These are phyloP conservation scores for Sarcophaga bullata DNA, from an alignment of 1,140 invertebrate species.

Conservation along the genomic window DNA sequence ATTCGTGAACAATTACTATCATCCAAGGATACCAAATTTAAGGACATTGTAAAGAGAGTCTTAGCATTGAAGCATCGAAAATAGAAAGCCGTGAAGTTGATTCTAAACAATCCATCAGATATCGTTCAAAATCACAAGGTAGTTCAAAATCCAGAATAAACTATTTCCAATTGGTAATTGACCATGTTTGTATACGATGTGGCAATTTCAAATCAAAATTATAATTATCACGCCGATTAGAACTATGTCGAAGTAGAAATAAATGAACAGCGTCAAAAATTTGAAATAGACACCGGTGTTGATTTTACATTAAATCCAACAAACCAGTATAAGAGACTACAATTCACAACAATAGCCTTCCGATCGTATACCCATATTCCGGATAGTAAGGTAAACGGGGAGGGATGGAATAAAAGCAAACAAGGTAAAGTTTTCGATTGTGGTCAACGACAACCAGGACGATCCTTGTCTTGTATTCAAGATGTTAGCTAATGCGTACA, in stretches of 20 bases:
- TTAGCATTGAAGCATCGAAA: neutral
- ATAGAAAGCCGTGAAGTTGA: conserved; percentile 16
- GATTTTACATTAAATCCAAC: neutral
- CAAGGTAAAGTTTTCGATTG: no score
- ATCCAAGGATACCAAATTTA: neutral
- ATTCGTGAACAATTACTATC: neutral
- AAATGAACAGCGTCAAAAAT: no score
- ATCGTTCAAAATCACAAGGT: neutral
- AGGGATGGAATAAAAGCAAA: no score
- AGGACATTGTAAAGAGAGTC: neutral
- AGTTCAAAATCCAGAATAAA: neutral
- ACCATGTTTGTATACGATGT: neutral
- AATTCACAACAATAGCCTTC: neutral
- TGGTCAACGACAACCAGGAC: no score
- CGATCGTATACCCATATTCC: conserved; percentile 6
- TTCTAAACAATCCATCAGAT: neutral
- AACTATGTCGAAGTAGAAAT: neutral
- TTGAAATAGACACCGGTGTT: conserved; percentile 15
- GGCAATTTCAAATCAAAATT: neutral
- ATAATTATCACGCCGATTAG: neutral
- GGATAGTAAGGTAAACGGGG: neutral
- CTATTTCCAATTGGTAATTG: neutral
- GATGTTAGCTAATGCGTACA: no score
- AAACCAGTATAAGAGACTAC: neutral
- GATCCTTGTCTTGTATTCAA: no score